phyloP scores from a whole-genome alignment of 2,888 invertebrate genomes.

The Ferrisia virgata region DNA sequence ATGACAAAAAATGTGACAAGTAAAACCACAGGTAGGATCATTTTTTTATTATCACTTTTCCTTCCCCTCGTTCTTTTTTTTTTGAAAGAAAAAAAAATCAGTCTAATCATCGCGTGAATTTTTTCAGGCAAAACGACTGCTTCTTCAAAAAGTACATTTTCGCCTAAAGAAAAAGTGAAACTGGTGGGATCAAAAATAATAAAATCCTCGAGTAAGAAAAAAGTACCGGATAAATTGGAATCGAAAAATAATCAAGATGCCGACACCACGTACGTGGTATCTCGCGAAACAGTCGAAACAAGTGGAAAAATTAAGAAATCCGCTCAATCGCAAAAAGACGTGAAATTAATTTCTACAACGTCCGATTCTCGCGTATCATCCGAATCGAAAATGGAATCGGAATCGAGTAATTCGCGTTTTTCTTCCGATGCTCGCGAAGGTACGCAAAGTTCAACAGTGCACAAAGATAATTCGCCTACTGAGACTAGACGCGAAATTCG shows the following conservation, averaged over 20 bases:
- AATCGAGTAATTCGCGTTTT: background rate
- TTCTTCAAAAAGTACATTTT: slow-evolving; percentile 20
- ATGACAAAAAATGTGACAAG: background rate
- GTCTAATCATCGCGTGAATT: background rate
- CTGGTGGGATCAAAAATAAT: slow-evolving; percentile 44
- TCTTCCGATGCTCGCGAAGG: background rate
- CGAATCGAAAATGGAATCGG: background rate
- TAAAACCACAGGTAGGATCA: background rate
- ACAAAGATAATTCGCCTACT: background rate
- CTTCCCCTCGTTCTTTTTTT: background rate
- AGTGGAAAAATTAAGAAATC: background rate
- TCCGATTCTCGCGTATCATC: background rate
- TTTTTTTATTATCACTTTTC: background rate
- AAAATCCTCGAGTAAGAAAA: slow-evolving; percentile 36
- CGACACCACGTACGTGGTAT: background rate
- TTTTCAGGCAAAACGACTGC: background rate
- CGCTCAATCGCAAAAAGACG: background rate
- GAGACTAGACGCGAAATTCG: slow-evolving; percentile 35
- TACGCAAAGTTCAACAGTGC: background rate
- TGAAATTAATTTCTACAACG: background rate
- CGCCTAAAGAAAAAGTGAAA: slow-evolving; percentile 41
- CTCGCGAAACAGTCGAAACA: background rate
- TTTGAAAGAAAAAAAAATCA: background rate
- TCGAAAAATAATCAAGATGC: background rate
- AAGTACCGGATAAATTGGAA: background rate